Conservation (phyloP, 2,888 invertebrate genomes). For the Eurytoma adleriae region DNA sequence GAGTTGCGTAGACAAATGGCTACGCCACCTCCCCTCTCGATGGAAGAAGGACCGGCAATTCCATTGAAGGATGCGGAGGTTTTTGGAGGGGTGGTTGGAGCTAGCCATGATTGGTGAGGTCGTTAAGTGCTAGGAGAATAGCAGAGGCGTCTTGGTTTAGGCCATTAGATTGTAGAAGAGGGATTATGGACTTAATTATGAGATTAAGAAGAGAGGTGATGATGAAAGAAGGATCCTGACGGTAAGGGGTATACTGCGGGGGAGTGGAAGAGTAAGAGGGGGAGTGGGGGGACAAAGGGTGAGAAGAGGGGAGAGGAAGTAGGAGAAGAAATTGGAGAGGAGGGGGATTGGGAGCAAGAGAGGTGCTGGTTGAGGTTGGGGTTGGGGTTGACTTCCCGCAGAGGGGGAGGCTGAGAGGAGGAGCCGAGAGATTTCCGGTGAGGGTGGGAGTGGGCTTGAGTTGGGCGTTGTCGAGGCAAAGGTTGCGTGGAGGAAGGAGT, state of each 20-base stretch:
- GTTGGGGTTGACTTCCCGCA: background rate
- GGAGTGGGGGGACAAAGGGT: too few relatives aligned
- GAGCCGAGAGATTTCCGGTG: background rate
- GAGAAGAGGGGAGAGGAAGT: background rate
- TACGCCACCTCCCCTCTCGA: conserved; percentile 25
- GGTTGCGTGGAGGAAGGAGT: background rate
- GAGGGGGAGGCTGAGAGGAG: background rate
- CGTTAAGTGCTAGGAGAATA: too few relatives aligned
- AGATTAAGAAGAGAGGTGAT: too few relatives aligned
- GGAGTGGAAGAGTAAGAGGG: background rate
- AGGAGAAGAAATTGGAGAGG: background rate
- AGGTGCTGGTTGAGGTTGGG: background rate
- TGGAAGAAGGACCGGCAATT: too few relatives aligned
- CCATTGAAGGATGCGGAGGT: too few relatives aligned
- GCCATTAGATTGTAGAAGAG: too few relatives aligned
- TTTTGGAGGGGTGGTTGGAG: too few relatives aligned
- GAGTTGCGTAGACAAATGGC: conserved; percentile 21
- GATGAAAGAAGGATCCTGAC: too few relatives aligned
- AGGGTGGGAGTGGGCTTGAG: background rate
- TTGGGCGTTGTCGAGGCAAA: background rate
- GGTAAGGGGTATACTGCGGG: too few relatives aligned
- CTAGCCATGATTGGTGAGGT: too few relatives aligned
- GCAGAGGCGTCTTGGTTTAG: too few relatives aligned
- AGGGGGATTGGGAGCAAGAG: background rate
- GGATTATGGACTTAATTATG: too few relatives aligned